Evolutionary conservation across 2,888 invertebrate species (phyloP).

Genomic region (Campoletis raptor): DNA sequence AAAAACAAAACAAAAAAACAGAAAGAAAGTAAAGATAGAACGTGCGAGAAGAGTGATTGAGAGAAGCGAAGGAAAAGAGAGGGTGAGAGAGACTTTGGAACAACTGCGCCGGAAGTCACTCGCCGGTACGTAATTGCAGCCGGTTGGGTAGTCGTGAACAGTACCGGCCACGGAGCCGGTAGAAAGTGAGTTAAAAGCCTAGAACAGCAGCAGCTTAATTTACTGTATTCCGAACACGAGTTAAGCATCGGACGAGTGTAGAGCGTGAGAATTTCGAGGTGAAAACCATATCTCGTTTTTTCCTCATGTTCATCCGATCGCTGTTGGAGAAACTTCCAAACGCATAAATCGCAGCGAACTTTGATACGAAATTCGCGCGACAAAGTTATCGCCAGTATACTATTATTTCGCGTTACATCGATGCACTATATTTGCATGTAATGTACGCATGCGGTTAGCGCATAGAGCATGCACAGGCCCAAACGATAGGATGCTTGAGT

Average conservation of each 20-base stretch:
- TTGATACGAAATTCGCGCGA: background rate
- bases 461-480: background rate
- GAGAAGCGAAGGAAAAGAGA: conserved; percentile 4
- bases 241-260: conserved; percentile 9
- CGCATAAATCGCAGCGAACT: background rate
- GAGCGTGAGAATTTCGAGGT: conserved; percentile 62
- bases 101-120: conserved; percentile 67
- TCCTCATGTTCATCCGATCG: conserved; percentile 30
- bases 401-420: background rate
- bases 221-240: background rate
- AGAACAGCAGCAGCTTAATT: conserved; percentile 1
- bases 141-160: conserved; percentile 34
- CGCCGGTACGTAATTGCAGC: conserved; percentile 67
- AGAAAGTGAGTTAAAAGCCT: conserved; percentile 19
- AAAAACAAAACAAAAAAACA: background rate
- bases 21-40: background rate
- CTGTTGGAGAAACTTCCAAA: background rate
- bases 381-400: conserved; percentile 18
- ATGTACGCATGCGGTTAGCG: background rate
- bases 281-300: conserved; percentile 23
- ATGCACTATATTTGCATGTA: background rate
- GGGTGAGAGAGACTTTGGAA: conserved; percentile 53
- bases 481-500: background rate
- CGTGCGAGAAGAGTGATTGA: background rate
- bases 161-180: conserved; percentile 51